Conservation (phyloP, 2,888 invertebrate genomes). For the Epinotia demarniana region DNA sequence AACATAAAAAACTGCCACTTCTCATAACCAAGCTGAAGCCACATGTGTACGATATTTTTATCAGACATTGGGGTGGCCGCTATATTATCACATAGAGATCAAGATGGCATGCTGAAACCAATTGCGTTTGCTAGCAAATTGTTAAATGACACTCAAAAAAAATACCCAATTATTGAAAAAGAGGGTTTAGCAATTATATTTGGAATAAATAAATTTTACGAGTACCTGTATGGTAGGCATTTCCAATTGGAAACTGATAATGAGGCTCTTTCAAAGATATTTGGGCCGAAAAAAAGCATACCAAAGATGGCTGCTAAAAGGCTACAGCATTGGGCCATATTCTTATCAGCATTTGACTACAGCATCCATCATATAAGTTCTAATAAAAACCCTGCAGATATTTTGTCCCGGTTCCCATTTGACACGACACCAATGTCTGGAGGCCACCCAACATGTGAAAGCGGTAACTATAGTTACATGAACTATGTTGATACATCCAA, state of each 20-base stretch:
- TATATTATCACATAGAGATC: no score
- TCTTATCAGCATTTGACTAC: slow-evolving; percentile 8
- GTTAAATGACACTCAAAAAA: no score
- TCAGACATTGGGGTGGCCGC: no score
- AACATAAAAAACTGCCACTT: no score
- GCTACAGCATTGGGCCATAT: slow-evolving; percentile 15
- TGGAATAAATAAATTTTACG: not conserved
- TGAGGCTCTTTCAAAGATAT: slow-evolving; percentile 43
- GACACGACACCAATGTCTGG: not conserved
- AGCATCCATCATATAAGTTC: slow-evolving; percentile 9
- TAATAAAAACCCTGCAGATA: slow-evolving; percentile 10
- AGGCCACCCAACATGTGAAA: slow-evolving; percentile 2
- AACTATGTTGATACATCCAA: not conserved
- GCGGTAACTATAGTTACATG: not conserved
- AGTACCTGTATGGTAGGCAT: slow-evolving; percentile 34
- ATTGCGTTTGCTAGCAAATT: no score
- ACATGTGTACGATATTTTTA: no score
- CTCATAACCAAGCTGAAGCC: no score
- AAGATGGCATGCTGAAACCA: no score
- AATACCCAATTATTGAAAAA: no score
- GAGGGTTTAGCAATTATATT: no score
- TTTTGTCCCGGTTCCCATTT: not conserved
- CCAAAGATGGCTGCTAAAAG: not conserved
- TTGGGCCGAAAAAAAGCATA: slow-evolving; percentile 12
- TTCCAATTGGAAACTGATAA: slow-evolving; percentile 39